Percentiles rank a stretch among this genome's conserved stretches.
Evolutionary conservation across 1,140 invertebrate genomes (phyloP).

Genomic region (Drosophila seguyi): DNA sequence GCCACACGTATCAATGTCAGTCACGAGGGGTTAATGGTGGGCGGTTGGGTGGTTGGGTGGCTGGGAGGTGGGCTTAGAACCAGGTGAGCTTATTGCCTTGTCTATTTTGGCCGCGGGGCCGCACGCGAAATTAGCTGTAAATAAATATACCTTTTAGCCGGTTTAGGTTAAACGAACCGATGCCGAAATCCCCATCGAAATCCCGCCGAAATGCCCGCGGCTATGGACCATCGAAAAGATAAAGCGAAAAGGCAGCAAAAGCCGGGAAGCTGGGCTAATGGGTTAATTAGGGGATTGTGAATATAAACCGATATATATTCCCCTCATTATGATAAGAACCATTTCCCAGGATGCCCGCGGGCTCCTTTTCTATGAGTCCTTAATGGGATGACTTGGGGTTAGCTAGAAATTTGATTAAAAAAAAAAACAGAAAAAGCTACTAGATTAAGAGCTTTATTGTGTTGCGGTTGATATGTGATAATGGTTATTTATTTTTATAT

Average conservation of each 20-base stretch:
- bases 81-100: slow-evolving; percentile 54
- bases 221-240: slow-evolving; percentile 16
- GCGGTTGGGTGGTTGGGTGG: background rate
- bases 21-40: slow-evolving; percentile 14
- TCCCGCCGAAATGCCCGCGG: slow-evolving; percentile 30
- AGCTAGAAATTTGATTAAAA: slow-evolving; percentile 6
- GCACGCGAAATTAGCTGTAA: slow-evolving; percentile 63
- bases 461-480: background rate
- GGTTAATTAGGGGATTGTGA: slow-evolving; percentile 46
- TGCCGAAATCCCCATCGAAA: slow-evolving; percentile 6
- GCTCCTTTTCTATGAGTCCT: slow-evolving; percentile 11
- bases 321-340: slow-evolving; percentile 39
- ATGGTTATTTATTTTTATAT: background rate
- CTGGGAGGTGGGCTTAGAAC: too few relatives aligned
- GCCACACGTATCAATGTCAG: slow-evolving; percentile 58
- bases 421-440: too few relatives aligned
- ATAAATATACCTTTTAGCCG: slow-evolving; percentile 59
- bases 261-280: slow-evolving; percentile 28
- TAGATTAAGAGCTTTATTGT: slow-evolving; percentile 15
- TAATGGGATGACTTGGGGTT: slow-evolving; percentile 34
- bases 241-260: background rate
- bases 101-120: slow-evolving; percentile 42
- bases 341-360: slow-evolving; percentile 13
- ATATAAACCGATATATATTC: slow-evolving; percentile 33
- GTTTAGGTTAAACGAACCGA: slow-evolving; percentile 36